Percentiles rank a stretch among this genome's conserved stretches.
phyloP scores from a whole-genome alignment of 2,888 invertebrate species.

The Yponomeuta malinellus region DNA sequence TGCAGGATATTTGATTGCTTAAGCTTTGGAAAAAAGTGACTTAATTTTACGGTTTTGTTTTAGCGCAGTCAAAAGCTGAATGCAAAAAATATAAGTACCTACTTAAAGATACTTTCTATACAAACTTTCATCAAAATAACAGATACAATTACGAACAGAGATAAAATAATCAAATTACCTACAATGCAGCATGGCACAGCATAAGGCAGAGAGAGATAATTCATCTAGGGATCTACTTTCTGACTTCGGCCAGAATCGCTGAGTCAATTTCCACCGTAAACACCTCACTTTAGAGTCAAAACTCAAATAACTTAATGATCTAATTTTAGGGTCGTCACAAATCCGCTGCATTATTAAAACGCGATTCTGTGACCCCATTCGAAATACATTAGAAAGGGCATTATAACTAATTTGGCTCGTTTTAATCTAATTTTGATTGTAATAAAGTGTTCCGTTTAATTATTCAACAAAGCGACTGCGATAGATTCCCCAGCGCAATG shows the following conservation, averaged over 20 bases:
- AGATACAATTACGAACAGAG: neutral
- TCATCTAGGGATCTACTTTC: slow-evolving; percentile 43
- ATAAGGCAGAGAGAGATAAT: slow-evolving; percentile 49
- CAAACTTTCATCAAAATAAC: neutral
- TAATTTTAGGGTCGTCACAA: slow-evolving; percentile 21
- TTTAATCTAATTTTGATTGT: slow-evolving; percentile 70
- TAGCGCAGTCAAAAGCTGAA: no score
- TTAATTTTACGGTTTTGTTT: no score
- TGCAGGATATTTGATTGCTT: no score
- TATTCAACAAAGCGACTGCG: slow-evolving; percentile 44
- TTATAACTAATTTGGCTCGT: slow-evolving; percentile 67
- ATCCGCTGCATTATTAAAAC: slow-evolving; percentile 64
- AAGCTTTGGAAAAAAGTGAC: no score
- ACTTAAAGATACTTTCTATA: no score
- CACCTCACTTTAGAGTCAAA: slow-evolving; percentile 5
- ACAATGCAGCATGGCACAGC: slow-evolving; percentile 28
- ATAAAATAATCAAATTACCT: slow-evolving; percentile 39
- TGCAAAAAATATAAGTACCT: no score
- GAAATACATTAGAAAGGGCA: slow-evolving; percentile 56
- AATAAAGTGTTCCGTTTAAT: slow-evolving; percentile 64
- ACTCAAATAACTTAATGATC: slow-evolving; percentile 14
- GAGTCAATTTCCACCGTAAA: no score
- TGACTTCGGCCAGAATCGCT: no score
- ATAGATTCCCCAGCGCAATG: neutral
- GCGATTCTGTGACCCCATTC: slow-evolving; percentile 63